Base-by-base conservation (phyloP, 2,113 vertebrate species). In the Pseudorasbora parva region DNA sequence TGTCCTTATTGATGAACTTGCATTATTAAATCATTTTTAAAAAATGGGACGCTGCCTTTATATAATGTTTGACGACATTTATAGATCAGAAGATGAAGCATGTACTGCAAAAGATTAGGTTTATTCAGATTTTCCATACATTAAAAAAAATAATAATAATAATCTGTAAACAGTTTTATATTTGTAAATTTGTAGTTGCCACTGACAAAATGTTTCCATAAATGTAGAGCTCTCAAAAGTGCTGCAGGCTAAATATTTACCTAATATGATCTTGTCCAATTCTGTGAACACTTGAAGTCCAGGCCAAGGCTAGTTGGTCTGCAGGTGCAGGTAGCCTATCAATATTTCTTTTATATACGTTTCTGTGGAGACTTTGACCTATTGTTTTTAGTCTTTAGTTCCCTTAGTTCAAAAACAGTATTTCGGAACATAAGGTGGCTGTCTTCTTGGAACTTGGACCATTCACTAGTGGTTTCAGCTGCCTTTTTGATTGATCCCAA, bases 351-450 rank as follows among this genome's bases (percentile, higher is more conserved):
- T 94, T 75, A 12, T 93, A 66, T 8, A 94, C 92, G 85, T 96
- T 91, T 82, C 95, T 19, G 62, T 3, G 25, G 27, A 64, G 60
- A 27, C 25, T 95, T 78, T 94, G 94, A 88, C 95, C 96, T 94
- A 0, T 66, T 30, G 3, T 64, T 64, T 33, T 1, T 19, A 37
- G 8, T 68, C 8, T 37, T 10, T 19, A 21, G 30, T 9, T 66
- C 15, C 60, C 92, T 94, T 8, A 96, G 87, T 88, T 96, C 94
- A 71, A 95, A 96, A 76, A 95, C 88, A 7, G 93, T 94, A 86
- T 95, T 95, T 8, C 95, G 95, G 93, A 96, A 94, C 64, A 96
- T 95, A 41, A 96, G 93, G 25, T 93, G 93, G 78, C 96, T 93
- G 49, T 95, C 95, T 23, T 90, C 45, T 86, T 96, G 95, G 37